Base-by-base conservation (phyloP, 2,113 vertebrate genomes). In the Daphoenositta chrysoptera region DNA sequence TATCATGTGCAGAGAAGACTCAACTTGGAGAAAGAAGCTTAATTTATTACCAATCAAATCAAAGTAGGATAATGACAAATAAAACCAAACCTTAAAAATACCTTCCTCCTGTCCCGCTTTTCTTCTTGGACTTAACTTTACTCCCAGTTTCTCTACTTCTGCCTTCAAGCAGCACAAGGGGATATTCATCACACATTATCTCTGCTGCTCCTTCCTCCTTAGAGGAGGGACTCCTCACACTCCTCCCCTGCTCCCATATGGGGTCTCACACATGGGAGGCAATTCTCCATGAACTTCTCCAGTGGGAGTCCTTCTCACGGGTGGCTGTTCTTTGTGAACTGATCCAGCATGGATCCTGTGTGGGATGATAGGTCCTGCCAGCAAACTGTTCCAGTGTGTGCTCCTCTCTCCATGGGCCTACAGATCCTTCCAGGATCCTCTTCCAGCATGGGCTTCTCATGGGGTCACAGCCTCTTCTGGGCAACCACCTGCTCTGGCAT, bases 371-470 rank as follows among this genome's bases (percentile, higher is more conserved):
- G 39, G 23, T 75, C 30, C 54, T 75, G n/a, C 28, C 39, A 75
- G 39, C 45, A 60, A 21, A 51, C 45, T 68, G 5, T 53, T 60
- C n/a, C n/a, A 27, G 30, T 31, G 39, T 60, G 9, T 51, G 28
- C 16, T 75, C 6, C 39, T 35, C 24, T 82, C 53, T 47, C 45
- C 9, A 17, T 45, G 60, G 18, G 5, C 30, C 69, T 75, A 6
- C 16, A 45, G 13, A 24, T 75, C 45, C 61, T 68, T 40, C 45
- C n/a, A 45, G 39, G 45, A 39, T 73, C 30, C 6, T 40, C 37
- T 37, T 51, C 28, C 37, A 72, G 10, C 0, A 0, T 10, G 31
- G 56, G 12, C 21, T 60, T 79, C n/a, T 33, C 15, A 3, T 9
- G 60, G 30, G 17, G 11, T 42, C 48, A 54, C n/a, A 40, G 26